Conservation (phyloP, 2,113 vertebrate species). For the Apodemus sylvaticus region DNA sequence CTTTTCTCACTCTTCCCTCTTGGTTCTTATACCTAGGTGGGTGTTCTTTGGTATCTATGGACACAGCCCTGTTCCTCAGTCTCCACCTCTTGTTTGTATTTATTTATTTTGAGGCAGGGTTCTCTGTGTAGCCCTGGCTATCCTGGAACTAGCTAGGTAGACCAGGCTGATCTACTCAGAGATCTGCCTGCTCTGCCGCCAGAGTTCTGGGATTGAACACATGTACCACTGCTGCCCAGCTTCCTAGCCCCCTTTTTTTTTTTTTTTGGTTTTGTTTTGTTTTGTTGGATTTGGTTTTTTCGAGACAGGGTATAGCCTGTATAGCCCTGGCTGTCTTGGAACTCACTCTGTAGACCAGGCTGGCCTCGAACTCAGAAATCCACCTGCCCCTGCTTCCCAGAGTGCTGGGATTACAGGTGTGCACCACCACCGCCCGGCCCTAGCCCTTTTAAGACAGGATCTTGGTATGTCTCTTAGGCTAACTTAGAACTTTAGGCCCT, state of each 20-base stretch:
- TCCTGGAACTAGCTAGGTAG: neutral
- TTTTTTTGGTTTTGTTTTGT: no score
- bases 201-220: neutral
- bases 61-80: neutral
- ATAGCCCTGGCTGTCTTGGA: neutral
- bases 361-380: neutral
- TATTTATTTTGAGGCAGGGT: no score
- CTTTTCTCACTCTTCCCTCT: neutral
- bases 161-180: neutral
- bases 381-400: neutral
- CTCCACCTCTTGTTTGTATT: neutral
- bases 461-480: neutral
- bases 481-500: neutral
- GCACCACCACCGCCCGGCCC: neutral
- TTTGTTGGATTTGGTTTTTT: no score
- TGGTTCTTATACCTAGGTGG: neutral
- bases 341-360: neutral
- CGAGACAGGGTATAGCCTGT: no score
- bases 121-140: neutral
- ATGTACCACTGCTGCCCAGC: neutral
- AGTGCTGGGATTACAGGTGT: neutral
- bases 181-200: neutral
- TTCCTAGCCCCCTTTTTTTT: neutral
- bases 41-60: neutral
- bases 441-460: neutral